Evolutionary conservation across 2,113 vertebrate species (phyloP).

Genomic region (Rhabdornis inornatus): DNA sequence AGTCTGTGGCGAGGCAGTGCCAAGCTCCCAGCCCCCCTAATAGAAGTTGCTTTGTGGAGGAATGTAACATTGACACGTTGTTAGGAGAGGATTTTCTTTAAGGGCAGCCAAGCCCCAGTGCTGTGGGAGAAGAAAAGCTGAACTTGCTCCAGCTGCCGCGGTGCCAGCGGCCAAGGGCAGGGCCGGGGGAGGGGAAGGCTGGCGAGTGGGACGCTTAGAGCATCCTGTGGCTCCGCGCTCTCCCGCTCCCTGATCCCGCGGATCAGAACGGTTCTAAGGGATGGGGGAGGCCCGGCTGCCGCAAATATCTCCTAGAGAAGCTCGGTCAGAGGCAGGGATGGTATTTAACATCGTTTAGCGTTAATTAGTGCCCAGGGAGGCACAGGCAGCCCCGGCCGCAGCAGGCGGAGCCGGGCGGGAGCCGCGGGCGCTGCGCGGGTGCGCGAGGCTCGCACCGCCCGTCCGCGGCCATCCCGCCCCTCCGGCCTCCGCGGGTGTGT

Average conservation of each 20-base stretch:
- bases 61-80: slow-evolving; percentile 83
- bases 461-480: background rate
- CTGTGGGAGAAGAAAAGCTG: slow-evolving; percentile 58
- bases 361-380: slow-evolving; percentile 54
- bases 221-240: slow-evolving; percentile 17
- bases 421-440: background rate
- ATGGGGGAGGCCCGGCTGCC: background rate
- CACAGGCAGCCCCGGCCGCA: background rate
- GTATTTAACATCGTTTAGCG: slow-evolving; percentile 55
- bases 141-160: slow-evolving; percentile 50
- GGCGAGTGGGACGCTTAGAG: background rate
- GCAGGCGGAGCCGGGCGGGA: background rate
- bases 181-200: background rate
- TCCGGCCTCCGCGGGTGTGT: too few relatives aligned
- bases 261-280: slow-evolving; percentile 17
- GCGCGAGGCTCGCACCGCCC: background rate
- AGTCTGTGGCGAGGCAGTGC: slow-evolving; percentile 74
- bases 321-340: slow-evolving; percentile 43
- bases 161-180: slow-evolving; percentile 52
- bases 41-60: slow-evolving; percentile 81
- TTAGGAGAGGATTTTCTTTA: slow-evolving; percentile 78
- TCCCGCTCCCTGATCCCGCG: background rate
- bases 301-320: slow-evolving; percentile 44
- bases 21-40: slow-evolving; percentile 74
- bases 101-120: slow-evolving; percentile 76